Base-by-base conservation (phyloP, 2,113 vertebrate species). In the Heteronetta atricapilla region DNA sequence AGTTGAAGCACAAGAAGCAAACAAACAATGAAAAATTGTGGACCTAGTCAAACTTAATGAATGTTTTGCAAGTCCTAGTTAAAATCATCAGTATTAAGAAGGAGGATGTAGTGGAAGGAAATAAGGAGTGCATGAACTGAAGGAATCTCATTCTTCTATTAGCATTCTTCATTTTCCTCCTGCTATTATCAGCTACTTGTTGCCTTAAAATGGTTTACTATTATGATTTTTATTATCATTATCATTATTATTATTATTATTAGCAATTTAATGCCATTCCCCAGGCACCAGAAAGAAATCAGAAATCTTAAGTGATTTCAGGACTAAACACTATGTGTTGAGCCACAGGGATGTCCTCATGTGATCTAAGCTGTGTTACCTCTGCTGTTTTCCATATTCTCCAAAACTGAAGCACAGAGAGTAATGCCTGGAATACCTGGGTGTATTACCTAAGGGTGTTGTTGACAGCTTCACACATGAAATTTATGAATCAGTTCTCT, bases 341-440 rank as follows among this genome's bases (percentile, higher is more conserved):
- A 86, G 52, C 29, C 23, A n/a, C 42, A 44, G 28, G 21, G 44
- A 22, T 4, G 5, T 67, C 28, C 16, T 83, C 13, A 28, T 36
- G 34, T 62, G 56, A 75, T 53, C 21, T 70, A 40, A 73, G 29
- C 11, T 13, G 31, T 2, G 4, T 62, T 4, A 1, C 33, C 34
- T 62, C 59, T 62, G 36, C 13, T 67, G 14, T 84, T 89, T 59
- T 48, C n/a, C 40, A 17, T 0, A 0, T 70, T 83, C 64, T 92
- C 46, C 28, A 59, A 59, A 81, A 64, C 31, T 10, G 12, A 81
- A 70, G 17, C 22, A 52, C 4, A 50, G 50, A 50, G 36, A 2
- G 0, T 6, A 7, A 11, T 34, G 11, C 33, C 36, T 68, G 31
- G 11, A 62, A 11, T 28, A 53, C 28, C 25, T 1, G 1, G 12